A percentile compares a stretch with the other conserved stretches of the same genome.
These are phyloP conservation scores for Oconnorella tubifera DNA, from an alignment of 2,888 invertebrate species.

Conservation along the genomic window DNA sequence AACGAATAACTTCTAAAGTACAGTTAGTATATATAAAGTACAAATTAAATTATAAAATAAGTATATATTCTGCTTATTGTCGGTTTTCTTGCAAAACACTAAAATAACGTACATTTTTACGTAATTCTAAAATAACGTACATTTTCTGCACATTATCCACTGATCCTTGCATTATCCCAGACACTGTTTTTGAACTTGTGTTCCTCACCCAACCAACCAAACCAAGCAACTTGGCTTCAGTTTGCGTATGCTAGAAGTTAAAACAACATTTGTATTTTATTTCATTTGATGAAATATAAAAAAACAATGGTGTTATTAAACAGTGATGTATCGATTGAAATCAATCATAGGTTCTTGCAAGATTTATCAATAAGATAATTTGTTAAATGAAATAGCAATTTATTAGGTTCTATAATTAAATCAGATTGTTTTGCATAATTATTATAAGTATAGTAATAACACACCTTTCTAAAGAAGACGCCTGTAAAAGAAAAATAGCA, in stretches of 20 bases:
- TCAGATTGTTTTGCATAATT: not conserved
- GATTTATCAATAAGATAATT: too few relatives aligned
- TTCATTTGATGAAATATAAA: not conserved
- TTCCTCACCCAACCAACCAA: constrained; percentile 90
- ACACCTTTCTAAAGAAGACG: constrained; percentile 47
- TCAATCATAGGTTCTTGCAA: too few relatives aligned
- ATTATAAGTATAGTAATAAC: too few relatives aligned
- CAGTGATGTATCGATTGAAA: too few relatives aligned
- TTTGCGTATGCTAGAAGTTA: constrained; percentile 74
- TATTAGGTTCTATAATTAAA: not conserved
- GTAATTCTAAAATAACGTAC: constrained; percentile 59
- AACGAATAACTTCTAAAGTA: too few relatives aligned
- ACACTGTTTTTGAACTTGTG: constrained; percentile 78
- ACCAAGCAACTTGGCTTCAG: constrained; percentile 70
- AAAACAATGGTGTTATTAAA: too few relatives aligned
- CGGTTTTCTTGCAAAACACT: too few relatives aligned
- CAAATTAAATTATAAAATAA: too few relatives aligned
- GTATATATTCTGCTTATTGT: too few relatives aligned
- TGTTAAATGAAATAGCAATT: not conserved
- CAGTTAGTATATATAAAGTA: too few relatives aligned
- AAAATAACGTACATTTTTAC: too few relatives aligned
- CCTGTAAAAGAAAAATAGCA: constrained; percentile 42
- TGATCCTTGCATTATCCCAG: constrained; percentile 82
- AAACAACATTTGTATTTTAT: not conserved
- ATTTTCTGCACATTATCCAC: constrained; percentile 75